Percentiles rank a stretch among this genome's conserved stretches.
Conservation (phyloP, 2,888 invertebrate species). For the Agrilus biguttatus region DNA sequence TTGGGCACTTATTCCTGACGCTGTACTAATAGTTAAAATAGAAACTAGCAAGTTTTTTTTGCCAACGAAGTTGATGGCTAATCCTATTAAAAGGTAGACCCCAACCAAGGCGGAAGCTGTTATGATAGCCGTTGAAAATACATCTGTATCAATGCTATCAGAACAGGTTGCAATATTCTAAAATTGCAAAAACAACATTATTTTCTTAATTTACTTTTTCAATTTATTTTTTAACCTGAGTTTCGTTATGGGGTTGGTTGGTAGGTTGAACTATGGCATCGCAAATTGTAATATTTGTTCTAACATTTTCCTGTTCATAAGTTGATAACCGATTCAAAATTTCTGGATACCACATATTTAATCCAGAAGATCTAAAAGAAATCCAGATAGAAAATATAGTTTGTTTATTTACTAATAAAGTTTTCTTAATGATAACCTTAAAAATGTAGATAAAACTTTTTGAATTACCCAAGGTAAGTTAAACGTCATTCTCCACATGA, state of each 20-base stretch:
- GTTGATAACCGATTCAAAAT: constrained; percentile 37
- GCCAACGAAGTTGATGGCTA: constrained; percentile 34
- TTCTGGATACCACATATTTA: constrained; percentile 40
- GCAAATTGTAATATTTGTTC: constrained; percentile 20
- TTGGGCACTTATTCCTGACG: constrained; percentile 24
- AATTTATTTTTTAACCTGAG: background rate
- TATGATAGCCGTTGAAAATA: constrained; percentile 22
- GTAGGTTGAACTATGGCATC: constrained; percentile 17
- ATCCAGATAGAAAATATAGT: no score
- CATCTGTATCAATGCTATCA: constrained; percentile 23
- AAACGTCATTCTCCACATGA: no score
- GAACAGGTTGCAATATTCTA: constrained; percentile 13
- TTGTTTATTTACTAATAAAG: no score
- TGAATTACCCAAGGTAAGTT: no score
- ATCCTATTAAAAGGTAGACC: constrained; percentile 23
- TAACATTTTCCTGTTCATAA: constrained; percentile 15
- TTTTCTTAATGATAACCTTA: no score
- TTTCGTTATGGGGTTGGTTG: background rate
- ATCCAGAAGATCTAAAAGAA: constrained; percentile 13
- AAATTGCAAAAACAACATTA: constrained; percentile 4
- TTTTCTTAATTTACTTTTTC: background rate
- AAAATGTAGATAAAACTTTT: no score
- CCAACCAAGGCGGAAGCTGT: constrained; percentile 20
- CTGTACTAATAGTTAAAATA: constrained; percentile 18
- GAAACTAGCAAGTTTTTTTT: constrained; percentile 33